Evolutionary conservation across 2,888 invertebrate species (phyloP), one percentile per base, ranked within the genome.

Genomic region (Boloria selene): DNA sequence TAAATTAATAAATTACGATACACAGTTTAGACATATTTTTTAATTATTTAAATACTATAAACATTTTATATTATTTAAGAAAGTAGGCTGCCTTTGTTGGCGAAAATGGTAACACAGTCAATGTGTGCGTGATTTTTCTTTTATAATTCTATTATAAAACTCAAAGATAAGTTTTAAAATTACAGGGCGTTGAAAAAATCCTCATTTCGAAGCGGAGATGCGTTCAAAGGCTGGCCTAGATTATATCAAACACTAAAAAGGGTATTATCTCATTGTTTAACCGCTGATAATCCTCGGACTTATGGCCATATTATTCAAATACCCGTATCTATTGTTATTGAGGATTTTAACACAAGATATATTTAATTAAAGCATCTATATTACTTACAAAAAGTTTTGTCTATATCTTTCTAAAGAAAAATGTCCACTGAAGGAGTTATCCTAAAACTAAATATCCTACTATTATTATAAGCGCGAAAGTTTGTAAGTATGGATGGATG

Each of bases 231-330:
- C 69, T 70, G 65, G 70, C 68, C 68, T 66, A 73, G 76, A 75
- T 77, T 75, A 76, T 75, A 73, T 76, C 69, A 75, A 72, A 73
- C 70, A 67, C 70, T 72, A 73, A 74, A 74, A 73, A 70, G 64
- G 69, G 69, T 70, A 73, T 73, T 72, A 75, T 76, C 77, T 65
- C 54, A 59, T 74, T 69, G 73, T 77, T 73, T 76, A 69, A 71
- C 64, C 73, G 61, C 65, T 72, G 77, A 75, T 78, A 77, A 77
- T 76, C 70, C 70, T 56, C 62, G 66, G 64, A 67, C 69, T 71
- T 56, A 63, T 44, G 52, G 66, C 68, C 64, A 51, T 61, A 64
- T 67, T 64, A 62, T 49, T 51, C 60, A 67, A 67, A 68, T 63
- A 68, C 50, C 26, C 52, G 38, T 65, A 65, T 65, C 31, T 68